Conservation (phyloP, 2,113 vertebrate genomes). For the Cynocephalus volans region DNA sequence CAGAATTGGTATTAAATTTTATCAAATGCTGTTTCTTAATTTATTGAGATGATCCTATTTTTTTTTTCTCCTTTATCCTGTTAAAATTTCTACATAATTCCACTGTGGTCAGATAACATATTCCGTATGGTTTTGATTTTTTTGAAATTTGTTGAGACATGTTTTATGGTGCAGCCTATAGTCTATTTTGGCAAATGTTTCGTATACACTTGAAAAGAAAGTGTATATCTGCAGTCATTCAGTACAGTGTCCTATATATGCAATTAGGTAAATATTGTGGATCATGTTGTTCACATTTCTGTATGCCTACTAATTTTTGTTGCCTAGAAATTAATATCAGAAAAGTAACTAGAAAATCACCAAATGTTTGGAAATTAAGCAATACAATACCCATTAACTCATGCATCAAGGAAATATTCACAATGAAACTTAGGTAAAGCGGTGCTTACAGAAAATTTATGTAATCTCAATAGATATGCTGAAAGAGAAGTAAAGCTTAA, state of each 20-base stretch:
- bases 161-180: background rate
- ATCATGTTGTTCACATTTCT: background rate
- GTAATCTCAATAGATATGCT: background rate
- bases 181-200: background rate
- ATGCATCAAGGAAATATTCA: background rate
- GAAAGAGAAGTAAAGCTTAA: background rate
- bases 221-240: background rate
- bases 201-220: slow-evolving; percentile 9
- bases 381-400: background rate
- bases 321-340: slow-evolving; percentile 2
- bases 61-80: background rate
- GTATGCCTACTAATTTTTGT: slow-evolving; percentile 2
- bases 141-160: background rate
- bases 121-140: background rate
- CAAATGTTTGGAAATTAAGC: slow-evolving; percentile 32
- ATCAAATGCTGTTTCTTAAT: slow-evolving; percentile 30
- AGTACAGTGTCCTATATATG: background rate
- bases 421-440: background rate
- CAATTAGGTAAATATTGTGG: background rate
- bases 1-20: slow-evolving; percentile 26
- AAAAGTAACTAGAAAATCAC: slow-evolving; percentile 58
- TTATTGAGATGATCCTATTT: background rate
- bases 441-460: background rate
- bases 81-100: slow-evolving; percentile 38
- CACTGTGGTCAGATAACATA: background rate